Conservation (phyloP, 2,113 vertebrate species). For the Copsychus sechellarum region DNA sequence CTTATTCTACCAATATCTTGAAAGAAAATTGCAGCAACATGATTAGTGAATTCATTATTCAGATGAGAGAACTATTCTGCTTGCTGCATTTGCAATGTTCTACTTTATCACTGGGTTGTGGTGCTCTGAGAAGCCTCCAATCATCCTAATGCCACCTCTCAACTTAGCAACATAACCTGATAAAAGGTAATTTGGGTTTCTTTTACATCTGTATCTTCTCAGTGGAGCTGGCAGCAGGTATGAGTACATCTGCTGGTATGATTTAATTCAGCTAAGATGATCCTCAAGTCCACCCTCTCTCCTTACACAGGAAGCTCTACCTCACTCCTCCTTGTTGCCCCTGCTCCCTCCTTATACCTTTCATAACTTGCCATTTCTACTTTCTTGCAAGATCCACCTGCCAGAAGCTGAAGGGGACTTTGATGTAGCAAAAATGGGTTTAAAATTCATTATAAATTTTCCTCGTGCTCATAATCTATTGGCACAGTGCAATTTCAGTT, state of each 20-base stretch:
- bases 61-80: not conserved
- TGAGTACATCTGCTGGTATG: not conserved
- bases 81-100: not conserved
- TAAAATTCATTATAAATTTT: not conserved
- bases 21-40: constrained; percentile 1
- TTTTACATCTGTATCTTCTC: not conserved
- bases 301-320: not conserved
- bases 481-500: not conserved
- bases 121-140: not conserved
- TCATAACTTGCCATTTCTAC: not conserved
- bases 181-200: constrained; percentile 25
- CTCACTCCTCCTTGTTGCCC: not conserved
- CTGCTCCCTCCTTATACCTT: not conserved
- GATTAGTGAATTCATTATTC: constrained; percentile 45
- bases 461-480: not conserved
- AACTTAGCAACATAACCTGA: constrained; percentile 14
- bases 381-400: not conserved
- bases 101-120: not conserved
- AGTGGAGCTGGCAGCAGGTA: not conserved
- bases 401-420: not conserved
- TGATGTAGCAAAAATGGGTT: not conserved
- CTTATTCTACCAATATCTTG: constrained; percentile 16
- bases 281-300: not conserved
- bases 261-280: not conserved
- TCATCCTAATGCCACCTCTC: constrained; percentile 3